Base-by-base conservation (phyloP, 2,888 invertebrate genomes). In the Macrophya annulata region DNA sequence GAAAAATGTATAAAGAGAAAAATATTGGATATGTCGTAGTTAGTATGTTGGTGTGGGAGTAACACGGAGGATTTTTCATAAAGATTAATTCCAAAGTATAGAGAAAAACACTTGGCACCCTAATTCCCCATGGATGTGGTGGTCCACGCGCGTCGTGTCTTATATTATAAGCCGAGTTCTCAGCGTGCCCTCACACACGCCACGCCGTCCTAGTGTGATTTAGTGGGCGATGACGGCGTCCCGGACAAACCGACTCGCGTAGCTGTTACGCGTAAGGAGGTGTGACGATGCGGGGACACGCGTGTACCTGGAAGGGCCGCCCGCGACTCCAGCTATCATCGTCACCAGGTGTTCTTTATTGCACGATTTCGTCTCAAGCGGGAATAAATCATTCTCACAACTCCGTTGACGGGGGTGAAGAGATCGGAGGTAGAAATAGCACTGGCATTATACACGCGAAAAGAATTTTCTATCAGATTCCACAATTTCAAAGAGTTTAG, bases 271-370 rank as follows among this genome's bases (percentile, higher is more conserved):
- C 91, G 90, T 92, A 93, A 93, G 93, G 93, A 93, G 91, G 93
- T 93, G 93, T 93, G 93, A 93, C 93, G 93, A 93, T 93, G 93
- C 93, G 89, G 87, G 91, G 92, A 93, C 93, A 93, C 93, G 93
- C 92, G 91, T 93, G 90, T 92, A 91, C 92, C 91, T 90, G 91
- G 92, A 92, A 92, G 90, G 89, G 87, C 87, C 89, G 88, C 88
- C 86, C 88, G 89, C 89, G 89, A 87, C 89, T 85, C 85, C 71
- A 77, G 45, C 81, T 37, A 86, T 87, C 85, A 87, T 85, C 87
- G 86, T 87, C 88, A 85, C 91, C 90, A 90, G 91, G 91, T 92
- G 92, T 90, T 90, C 90, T 91, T 92, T 91, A 91, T 89, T 87
- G 87, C 89, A 84, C 86, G 88, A 91, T 88, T 89, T 88, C 88